phyloP scores from a whole-genome alignment of 1,140 invertebrate genomes.

The Drosophila kohkoa region DNA sequence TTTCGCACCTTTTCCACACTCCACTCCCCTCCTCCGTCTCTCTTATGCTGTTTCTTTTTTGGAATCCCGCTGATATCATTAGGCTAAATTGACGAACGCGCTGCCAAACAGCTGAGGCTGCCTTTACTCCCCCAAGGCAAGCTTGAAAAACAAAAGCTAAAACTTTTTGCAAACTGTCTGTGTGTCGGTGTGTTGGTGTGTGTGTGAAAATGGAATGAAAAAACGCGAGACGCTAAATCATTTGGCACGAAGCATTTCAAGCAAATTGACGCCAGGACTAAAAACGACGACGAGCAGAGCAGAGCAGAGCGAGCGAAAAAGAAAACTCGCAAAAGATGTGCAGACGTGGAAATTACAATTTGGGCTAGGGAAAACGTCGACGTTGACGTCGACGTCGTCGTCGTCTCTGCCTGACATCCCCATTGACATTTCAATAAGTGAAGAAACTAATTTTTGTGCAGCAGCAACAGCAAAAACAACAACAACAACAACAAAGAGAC shows the following conservation, averaged over 20 bases:
- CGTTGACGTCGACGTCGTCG: neutral
- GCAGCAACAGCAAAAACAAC: conserved; percentile 17
- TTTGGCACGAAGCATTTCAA: conserved; percentile 80
- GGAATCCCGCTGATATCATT: conserved; percentile 69
- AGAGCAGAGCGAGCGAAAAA: conserved; percentile 6
- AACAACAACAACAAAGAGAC: neutral
- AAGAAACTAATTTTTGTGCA: conserved; percentile 81
- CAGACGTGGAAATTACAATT: conserved; percentile 80
- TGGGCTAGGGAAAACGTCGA: conserved; percentile 49
- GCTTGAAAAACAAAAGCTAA: conserved; percentile 68
- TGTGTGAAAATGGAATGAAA: conserved; percentile 38
- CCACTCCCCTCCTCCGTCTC: neutral
- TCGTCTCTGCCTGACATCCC: conserved; percentile 61
- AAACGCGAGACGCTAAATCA: conserved; percentile 70
- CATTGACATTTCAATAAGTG: conserved; percentile 83
- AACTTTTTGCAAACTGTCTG: conserved; percentile 47
- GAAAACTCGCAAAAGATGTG: conserved; percentile 43
- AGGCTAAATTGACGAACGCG: conserved; percentile 76
- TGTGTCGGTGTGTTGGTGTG: conserved; percentile 32
- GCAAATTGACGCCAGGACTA: conserved; percentile 71
- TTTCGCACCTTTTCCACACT: conserved; percentile 69
- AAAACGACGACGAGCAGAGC: conserved; percentile 1
- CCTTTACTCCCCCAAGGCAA: conserved; percentile 31
- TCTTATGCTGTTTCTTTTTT: neutral
- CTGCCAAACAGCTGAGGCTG: conserved; percentile 75